Evolutionary conservation across 1,140 invertebrate genomes (phyloP).

Genomic region (Lysiphlebus fabarum): DNA sequence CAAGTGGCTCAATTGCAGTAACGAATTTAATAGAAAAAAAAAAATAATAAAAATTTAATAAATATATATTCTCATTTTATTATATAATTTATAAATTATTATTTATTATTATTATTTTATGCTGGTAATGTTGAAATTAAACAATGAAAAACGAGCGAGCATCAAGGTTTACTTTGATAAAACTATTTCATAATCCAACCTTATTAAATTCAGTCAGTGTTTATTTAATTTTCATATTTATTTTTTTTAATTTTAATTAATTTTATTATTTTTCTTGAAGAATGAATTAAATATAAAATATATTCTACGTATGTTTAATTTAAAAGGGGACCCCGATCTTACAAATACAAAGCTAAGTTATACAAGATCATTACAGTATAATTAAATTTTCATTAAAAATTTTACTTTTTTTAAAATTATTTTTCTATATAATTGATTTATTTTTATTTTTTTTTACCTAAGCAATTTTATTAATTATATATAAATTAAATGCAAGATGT

Average conservation of each 20-base stretch:
- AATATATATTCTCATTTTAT: conserved; percentile 25
- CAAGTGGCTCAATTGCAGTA: too few species aligned
- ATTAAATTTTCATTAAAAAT: conserved; percentile 25
- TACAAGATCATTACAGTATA: conserved; percentile 31
- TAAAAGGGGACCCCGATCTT: conserved; percentile 46
- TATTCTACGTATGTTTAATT: conserved; percentile 20
- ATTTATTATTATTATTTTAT: conserved; percentile 35
- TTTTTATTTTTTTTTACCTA: conserved; percentile 42
- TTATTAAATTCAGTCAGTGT: conserved; percentile 10
- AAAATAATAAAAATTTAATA: too few species aligned
- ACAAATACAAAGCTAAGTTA: conserved; percentile 56
- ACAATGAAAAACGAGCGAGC: conserved; percentile 36
- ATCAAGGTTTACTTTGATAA: conserved; percentile 38
- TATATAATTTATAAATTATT: too few species aligned
- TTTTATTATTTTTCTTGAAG: conserved; percentile 8
- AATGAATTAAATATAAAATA: conserved; percentile 15
- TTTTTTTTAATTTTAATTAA: conserved; percentile 16
- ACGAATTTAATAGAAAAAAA: too few species aligned
- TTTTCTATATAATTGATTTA: conserved; percentile 28
- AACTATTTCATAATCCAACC: conserved; percentile 14
- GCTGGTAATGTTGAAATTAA: too few species aligned
- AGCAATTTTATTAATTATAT: conserved; percentile 47
- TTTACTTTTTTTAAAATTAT: too few species aligned
- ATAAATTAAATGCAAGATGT: conserved; percentile 41
- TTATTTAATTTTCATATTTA: conserved; percentile 10